phyloP scores from a whole-genome alignment of 2,888 invertebrate species.

The Morpho helenor region DNA sequence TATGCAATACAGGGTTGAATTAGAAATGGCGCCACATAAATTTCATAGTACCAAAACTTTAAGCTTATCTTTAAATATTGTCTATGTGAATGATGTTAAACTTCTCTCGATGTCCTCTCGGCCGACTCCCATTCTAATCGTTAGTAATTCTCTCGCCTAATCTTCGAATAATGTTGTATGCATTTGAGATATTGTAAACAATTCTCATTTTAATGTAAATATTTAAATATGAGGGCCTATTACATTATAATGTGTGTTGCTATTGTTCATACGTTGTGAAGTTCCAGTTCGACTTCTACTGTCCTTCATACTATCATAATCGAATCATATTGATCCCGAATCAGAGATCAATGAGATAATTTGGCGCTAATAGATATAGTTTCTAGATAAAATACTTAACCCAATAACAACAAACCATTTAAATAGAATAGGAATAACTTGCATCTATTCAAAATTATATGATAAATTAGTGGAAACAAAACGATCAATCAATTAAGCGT shows the following conservation, averaged over 20 bases:
- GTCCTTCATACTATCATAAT: slow-evolving; percentile 29
- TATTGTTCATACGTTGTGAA: slow-evolving; percentile 46
- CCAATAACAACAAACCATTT: no score
- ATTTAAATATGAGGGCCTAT: slow-evolving; percentile 73
- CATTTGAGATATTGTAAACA: slow-evolving; percentile 63
- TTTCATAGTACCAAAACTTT: slow-evolving; percentile 9
- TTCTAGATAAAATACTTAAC: no score
- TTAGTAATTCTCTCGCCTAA: slow-evolving; percentile 72
- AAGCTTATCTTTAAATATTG: slow-evolving; percentile 1
- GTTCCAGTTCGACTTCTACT: slow-evolving; percentile 60
- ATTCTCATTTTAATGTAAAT: slow-evolving; percentile 74
- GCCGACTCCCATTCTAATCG: slow-evolving; percentile 42
- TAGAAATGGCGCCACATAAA: slow-evolving; percentile 16
- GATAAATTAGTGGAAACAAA: no score
- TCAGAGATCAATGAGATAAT: slow-evolving; percentile 1
- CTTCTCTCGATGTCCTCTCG: slow-evolving; percentile 23
- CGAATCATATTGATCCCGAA: slow-evolving; percentile 43
- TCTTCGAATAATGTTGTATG: slow-evolving; percentile 61
- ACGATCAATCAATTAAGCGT: no score
- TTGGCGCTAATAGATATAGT: not conserved
- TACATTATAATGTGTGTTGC: slow-evolving; percentile 67
- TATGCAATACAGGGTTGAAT: slow-evolving; percentile 25
- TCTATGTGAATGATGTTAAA: not conserved
- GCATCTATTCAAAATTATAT: no score
- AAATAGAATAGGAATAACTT: no score